These are phyloP conservation scores for Chlorospingus semifuscus DNA, from an alignment of 2,797 vertebrate species.

Conservation along the genomic window DNA sequence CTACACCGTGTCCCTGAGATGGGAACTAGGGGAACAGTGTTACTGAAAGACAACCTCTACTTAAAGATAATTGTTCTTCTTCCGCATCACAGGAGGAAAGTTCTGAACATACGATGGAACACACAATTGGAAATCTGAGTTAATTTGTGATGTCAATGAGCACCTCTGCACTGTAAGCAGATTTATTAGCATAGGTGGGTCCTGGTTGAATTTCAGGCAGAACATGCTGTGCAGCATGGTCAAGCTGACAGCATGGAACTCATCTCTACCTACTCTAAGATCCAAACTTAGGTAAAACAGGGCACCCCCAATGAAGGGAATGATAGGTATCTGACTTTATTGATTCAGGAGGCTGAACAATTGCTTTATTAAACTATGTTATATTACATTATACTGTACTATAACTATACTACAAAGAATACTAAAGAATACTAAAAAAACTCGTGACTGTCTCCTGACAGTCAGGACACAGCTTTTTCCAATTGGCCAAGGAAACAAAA, in stretches of 20 bases:
- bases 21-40: neutral
- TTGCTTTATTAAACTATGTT: neutral
- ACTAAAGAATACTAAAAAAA: neutral
- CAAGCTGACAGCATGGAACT: neutral
- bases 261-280: neutral
- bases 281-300: neutral
- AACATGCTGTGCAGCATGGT: neutral
- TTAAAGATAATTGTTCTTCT: neutral
- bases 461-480: neutral
- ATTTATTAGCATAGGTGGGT: rapidly evolving
- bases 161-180: neutral
- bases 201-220: neutral
- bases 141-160: neutral
- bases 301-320: neutral
- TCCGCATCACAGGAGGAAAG: neutral
- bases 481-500: neutral
- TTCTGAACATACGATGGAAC: neutral
- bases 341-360: neutral
- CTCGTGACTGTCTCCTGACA: neutral
- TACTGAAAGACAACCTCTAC: neutral
- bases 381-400: neutral
- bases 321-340: neutral
- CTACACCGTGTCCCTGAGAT: neutral
- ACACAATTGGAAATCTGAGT: neutral
- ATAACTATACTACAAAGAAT: neutral